These are phyloP conservation scores for Rhogogaster chlorosoma DNA, from an alignment of 2,888 invertebrate species.

Conservation along the genomic window DNA sequence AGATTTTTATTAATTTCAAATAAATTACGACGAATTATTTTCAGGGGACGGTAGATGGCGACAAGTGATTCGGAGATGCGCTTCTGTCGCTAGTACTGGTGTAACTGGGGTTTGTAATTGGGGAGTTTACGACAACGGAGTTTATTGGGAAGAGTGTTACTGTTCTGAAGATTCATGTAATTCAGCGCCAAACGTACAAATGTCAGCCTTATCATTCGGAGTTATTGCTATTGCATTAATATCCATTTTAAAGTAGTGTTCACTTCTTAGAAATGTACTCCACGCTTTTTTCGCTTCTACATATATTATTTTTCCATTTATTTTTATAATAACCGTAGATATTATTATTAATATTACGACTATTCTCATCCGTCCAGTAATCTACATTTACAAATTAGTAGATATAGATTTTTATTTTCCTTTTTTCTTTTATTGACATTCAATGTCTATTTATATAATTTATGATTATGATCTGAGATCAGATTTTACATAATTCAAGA, in stretches of 20 bases:
- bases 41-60: constrained; percentile 98
- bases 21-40: constrained; percentile 55
- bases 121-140: constrained; percentile 96
- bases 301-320: background rate
- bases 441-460: constrained; percentile 46
- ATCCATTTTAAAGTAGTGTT: constrained; percentile 14
- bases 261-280: background rate
- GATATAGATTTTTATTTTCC: background rate
- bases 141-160: constrained; percentile 98
- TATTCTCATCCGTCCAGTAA: background rate
- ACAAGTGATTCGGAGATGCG: constrained; percentile 93
- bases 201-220: background rate
- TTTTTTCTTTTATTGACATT: background rate
- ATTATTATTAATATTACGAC: background rate
- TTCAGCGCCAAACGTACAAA: constrained; percentile 52
- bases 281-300: background rate
- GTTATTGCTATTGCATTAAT: constrained; percentile 16
- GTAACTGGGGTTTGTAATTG: constrained; percentile 98
- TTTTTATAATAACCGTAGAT: background rate
- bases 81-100: constrained; percentile 93
- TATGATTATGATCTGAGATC: constrained; percentile 36
- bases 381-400: background rate
- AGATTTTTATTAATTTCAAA: constrained; percentile 11
- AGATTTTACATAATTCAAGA: background rate
- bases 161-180: constrained; percentile 96